Evolutionary conservation across 2,797 vertebrate species (phyloP), one percentile per base, ranked within the genome.

Genomic region (Sarcophilus harrisii): DNA sequence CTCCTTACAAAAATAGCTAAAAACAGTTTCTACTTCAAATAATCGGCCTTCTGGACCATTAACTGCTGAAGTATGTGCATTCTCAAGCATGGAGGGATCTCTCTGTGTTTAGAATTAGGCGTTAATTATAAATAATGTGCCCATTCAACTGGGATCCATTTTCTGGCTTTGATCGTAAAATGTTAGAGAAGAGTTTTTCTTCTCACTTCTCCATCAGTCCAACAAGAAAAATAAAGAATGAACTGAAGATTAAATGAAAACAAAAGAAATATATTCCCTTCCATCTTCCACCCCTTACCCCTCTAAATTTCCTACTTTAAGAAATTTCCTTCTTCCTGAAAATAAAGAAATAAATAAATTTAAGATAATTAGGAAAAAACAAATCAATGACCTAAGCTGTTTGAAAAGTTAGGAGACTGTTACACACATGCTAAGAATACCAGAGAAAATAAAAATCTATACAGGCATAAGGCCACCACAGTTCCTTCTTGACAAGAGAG

Each of bases 121-220:
- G 95, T 97, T 96, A 97, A 91, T 96, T 95, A 95, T 62, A 96
- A 90, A 98, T 94, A 94, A 92, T 94, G 95, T 95, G 96, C 96
- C 96, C 95, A 94, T 96, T 97, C 95, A 96, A 96, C 1, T 96
- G 96, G 96, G 96, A 96, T 96, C 97, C 97, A 97, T 97, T 97
- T 97, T 97, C 95, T 96, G 97, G 97, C 95, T 97, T 96, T 96
- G 97, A 97, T 97, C 94, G 94, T 97, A 90, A 96, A 93, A 97
- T 97, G 96, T 96, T 96, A 97, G 97, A 97, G 96, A 97, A 97
- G 95, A 96, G 95, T 97, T 97, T 97, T 97, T 97, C 97, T 97
- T 97, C 97, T 95, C 96, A 96, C 96, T 98, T 97, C 96, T 95
- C 95, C 95, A 93, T 96, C 94, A 97, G 96, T 57, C 29, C 90